Percentiles rank a stretch among this genome's conserved stretches.
phyloP scores from a whole-genome alignment of 2,113 vertebrate genomes.

The Poeciliopsis turrubarensis region DNA sequence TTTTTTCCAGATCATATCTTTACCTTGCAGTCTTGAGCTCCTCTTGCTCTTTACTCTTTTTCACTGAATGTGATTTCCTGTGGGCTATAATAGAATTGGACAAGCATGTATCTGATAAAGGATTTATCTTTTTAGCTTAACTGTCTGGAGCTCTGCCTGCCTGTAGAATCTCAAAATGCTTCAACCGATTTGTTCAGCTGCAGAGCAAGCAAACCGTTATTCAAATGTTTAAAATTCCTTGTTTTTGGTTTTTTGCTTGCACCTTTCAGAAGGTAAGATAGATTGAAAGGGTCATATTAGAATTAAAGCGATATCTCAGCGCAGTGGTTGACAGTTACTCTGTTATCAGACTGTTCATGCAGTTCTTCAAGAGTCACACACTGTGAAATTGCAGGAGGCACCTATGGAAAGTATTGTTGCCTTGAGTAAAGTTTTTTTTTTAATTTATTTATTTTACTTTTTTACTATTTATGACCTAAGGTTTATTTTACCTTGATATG shows the following conservation, averaged over 20 bases:
- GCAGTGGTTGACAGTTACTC: conserved; percentile 47
- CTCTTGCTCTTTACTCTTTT: conserved; percentile 5
- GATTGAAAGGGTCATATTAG: conserved; percentile 40
- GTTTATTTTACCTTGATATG: conserved; percentile 1
- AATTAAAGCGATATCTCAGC: conserved; percentile 51
- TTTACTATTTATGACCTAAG: conserved; percentile 40
- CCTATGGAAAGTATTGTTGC: conserved; percentile 32
- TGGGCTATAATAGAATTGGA: neutral
- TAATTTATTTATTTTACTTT: neutral
- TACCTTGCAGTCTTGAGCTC: neutral
- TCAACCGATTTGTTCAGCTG: neutral
- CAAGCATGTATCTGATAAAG: neutral
- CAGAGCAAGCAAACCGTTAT: neutral
- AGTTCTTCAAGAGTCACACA: conserved; percentile 62
- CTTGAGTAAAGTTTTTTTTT: conserved; percentile 36
- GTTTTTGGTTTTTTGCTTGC: conserved; percentile 33
- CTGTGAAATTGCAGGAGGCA: conserved; percentile 73
- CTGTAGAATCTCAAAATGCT: neutral
- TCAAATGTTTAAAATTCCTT: neutral
- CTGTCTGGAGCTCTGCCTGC: neutral
- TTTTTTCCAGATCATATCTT: conserved; percentile 6
- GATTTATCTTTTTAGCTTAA: neutral
- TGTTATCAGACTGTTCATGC: conserved; percentile 71
- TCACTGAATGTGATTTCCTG: neutral
- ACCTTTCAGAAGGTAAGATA: conserved; percentile 1